These are phyloP conservation scores for Aphodius sticticus DNA, from an alignment of 2,888 invertebrate genomes.

Conservation along the genomic window DNA sequence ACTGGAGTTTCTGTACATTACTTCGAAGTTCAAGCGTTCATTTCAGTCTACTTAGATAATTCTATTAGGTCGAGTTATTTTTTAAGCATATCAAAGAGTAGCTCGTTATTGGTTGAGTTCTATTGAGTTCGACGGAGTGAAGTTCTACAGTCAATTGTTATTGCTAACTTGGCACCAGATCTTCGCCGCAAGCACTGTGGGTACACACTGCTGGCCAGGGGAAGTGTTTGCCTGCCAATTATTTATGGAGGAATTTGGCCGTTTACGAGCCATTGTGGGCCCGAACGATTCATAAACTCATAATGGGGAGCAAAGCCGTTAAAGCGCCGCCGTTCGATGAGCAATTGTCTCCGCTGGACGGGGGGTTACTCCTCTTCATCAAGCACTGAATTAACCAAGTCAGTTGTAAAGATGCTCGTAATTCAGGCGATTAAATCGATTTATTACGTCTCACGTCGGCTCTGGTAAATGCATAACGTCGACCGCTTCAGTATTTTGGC, in stretches of 20 bases:
- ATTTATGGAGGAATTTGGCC: background rate
- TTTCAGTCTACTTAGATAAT: too few species aligned
- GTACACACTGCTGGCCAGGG: too few species aligned
- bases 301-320: conserved; percentile 4
- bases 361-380: background rate
- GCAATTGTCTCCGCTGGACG: background rate
- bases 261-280: background rate
- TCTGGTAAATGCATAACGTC: background rate
- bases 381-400: conserved; percentile 4
- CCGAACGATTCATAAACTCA: background rate
- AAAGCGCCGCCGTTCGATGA: background rate
- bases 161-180: too few species aligned
- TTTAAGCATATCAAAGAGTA: too few species aligned
- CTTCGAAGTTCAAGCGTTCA: too few species aligned
- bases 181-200: too few species aligned
- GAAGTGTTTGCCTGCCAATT: background rate
- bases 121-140: too few species aligned
- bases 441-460: background rate
- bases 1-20: too few species aligned
- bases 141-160: too few species aligned
- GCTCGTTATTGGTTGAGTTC: too few species aligned
- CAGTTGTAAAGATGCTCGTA: conserved; percentile 4
- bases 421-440: background rate
- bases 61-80: too few species aligned
- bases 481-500: background rate